Conservation (phyloP, 1,140 invertebrate species). For the Temnothorax longispinosus region DNA sequence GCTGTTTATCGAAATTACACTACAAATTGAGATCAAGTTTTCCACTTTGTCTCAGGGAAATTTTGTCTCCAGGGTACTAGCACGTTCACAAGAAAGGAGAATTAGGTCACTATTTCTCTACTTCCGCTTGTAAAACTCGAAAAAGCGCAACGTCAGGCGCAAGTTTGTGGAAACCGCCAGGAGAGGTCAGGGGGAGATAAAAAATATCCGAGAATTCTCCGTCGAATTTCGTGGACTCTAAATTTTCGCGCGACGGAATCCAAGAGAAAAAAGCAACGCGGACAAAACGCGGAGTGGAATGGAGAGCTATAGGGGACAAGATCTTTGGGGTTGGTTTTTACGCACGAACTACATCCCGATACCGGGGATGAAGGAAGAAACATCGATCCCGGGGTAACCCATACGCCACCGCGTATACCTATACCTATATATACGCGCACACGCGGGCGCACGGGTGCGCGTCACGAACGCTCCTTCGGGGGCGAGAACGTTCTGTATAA, state of each 20-base stretch:
- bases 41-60: background rate
- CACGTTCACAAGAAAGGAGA: background rate
- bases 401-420: slow-evolving; percentile 22
- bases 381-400: slow-evolving; percentile 70
- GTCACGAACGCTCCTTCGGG: slow-evolving; percentile 61
- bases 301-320: slow-evolving; percentile 56
- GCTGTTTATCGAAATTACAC: background rate
- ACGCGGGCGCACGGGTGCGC: background rate
- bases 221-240: slow-evolving; percentile 15
- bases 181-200: background rate
- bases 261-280: slow-evolving; percentile 23
- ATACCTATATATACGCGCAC: background rate
- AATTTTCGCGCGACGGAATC: slow-evolving; percentile 31
- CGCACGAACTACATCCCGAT: slow-evolving; percentile 75
- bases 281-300: slow-evolving; percentile 50
- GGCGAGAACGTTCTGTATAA: slow-evolving; percentile 79
- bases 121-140: background rate
- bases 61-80: background rate
- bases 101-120: slow-evolving; percentile 14
- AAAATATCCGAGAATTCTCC: slow-evolving; percentile 15
- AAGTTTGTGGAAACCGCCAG: background rate
- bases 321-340: slow-evolving; percentile 75
- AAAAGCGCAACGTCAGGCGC: slow-evolving; percentile 7
- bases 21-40: background rate
- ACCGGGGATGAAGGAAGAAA: slow-evolving; percentile 70